Base-by-base conservation (phyloP, 2,888 invertebrate species). In the Laspeyria flexula region DNA sequence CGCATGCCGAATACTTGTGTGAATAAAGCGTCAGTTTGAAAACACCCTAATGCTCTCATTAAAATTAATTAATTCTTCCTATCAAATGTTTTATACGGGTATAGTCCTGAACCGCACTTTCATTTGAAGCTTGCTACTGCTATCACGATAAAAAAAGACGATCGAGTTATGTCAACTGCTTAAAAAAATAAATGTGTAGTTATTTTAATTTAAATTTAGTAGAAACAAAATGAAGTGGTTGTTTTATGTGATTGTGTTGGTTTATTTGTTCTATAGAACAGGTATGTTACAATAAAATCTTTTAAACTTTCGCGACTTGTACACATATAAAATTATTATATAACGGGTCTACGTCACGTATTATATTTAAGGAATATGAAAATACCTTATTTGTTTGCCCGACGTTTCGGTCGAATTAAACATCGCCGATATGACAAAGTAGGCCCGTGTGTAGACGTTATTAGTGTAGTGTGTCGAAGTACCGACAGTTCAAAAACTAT, bases 151-250 rank as follows among this genome's bases (percentile, higher is more conserved):
- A 35, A 59, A 47, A 11, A 50, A 12, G 21, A 41, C 15, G 7
- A 1, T 43, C 10, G 3, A 18, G 45, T 47, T 23, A 50, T 45
- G 43, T 37, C 33, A 21, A 5, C 30, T 43, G 11, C 13, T 35
- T 31, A 41, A 51, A 27, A 31, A 29, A 25, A 12, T 38, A 31
- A 35, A 16, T 41, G 49, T 43, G 39, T 18, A 10, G 15, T 33
- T 21, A 5, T 30, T 51, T 9, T 31, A 18, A 53, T 48, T 49
- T n/a, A 15, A 31, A 29, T 42, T 46, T 5, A 7, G 12, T 37
- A 46, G 13, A 35, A 15, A n/a, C 21, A 77, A 73, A 66, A 88
- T 87, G 87, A 88, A 90, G 85, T 85, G 83, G 84, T 11, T 81
- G 49, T 81, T 86, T 52, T 85, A 82, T 60, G 73, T 84, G 51